Evolutionary conservation across 1,140 invertebrate species (phyloP), one percentile per base, ranked within the genome.

Genomic region (Zaprionus camerounensis): DNA sequence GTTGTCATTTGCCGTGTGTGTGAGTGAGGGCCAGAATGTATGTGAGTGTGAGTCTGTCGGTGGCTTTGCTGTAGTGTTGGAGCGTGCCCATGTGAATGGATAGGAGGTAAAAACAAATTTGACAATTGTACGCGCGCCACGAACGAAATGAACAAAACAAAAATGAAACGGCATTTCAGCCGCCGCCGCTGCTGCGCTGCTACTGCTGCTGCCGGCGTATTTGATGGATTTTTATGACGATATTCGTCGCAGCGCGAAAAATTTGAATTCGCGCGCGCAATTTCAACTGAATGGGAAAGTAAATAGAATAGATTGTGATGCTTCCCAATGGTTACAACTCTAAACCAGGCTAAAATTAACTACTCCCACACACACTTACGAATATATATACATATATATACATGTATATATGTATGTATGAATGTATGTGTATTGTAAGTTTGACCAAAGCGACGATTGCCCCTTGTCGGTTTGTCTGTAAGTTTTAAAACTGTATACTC

Each of bases 71-170:
- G 64, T 55, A 56, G 73, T 76, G 38, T 65, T 66, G 68, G 62
- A 65, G 58, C 38, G 70, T 64, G 53, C 75, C 84, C 74, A 87
- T 88, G 78, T 84, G 83, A 86, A 88, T 87, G 83, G 78, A 85
- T 85, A 84, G 77, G 72, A 83, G 83, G 80, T 64, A 88, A 87
- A 87, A 84, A 86, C 86, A 87, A 81, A 88, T 90, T 90, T 90
- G 84, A 88, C 84, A 88, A 88, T 88, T 90, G 84, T 88, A 88
- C 85, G 81, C 84, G 81, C 81, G 85, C 85, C 86, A 90, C 85
- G 85, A 90, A 90, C 63, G 85, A 90, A 91, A 90, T 90, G 85
- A 90, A 90, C 85, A 90, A 90, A 90, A 90, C 85, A 90, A 90
- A 90, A 90, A 64, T 91, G 81, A 90, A 91, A 90, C 86, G 81